Evolutionary conservation across 2,797 vertebrate genomes (phyloP).

Genomic region (Cyclopterus lumpus): DNA sequence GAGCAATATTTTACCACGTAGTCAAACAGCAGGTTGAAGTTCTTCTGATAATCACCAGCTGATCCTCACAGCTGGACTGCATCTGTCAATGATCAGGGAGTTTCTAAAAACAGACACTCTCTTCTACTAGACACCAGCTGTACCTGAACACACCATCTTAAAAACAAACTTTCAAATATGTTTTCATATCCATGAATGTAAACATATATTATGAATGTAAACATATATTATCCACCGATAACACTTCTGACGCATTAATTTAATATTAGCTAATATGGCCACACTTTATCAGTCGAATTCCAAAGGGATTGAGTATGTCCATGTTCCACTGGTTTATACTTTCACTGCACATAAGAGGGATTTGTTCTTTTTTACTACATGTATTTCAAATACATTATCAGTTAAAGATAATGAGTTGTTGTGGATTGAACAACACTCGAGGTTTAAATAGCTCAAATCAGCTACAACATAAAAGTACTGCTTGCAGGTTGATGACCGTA

Average conservation of each 20-base stretch:
- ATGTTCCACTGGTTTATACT: background rate
- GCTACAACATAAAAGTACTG: background rate
- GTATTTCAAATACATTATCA: background rate
- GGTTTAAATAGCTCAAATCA: background rate
- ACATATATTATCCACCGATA: background rate
- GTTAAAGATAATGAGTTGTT: background rate
- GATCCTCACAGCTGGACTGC: background rate
- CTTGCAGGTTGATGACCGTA: background rate
- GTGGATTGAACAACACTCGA: background rate
- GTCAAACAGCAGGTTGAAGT: background rate
- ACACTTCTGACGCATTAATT: no score
- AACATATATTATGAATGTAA: no score
- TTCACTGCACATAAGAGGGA: background rate
- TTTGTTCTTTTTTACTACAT: background rate
- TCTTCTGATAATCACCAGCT: slow-evolving; percentile 1
- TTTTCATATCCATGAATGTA: background rate
- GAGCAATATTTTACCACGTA: background rate
- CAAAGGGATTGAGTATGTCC: background rate
- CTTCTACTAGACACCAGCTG: no score
- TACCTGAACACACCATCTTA: no score
- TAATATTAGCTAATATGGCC: background rate
- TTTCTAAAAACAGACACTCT: no score
- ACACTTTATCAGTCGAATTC: background rate
- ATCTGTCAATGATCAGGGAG: no score
- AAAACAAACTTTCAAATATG: background rate